A percentile compares a stretch with the other conserved stretches of the same genome.
phyloP scores from a whole-genome alignment of 1,140 invertebrate genomes.

The Meloidogyne chitwoodi region DNA sequence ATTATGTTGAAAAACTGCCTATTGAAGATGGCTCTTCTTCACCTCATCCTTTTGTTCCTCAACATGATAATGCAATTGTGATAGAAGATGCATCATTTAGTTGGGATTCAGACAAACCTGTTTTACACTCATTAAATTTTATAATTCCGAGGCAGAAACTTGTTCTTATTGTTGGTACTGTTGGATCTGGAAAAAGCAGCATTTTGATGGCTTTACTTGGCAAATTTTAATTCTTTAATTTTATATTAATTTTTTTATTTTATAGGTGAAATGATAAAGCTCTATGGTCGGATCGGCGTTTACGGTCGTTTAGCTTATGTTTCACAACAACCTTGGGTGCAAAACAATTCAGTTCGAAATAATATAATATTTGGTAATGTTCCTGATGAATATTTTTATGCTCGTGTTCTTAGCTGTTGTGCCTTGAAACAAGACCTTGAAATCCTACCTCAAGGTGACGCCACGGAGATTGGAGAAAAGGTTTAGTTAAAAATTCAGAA shows the following conservation, averaged over 20 bases:
- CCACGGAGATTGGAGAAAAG: conserved; percentile 66
- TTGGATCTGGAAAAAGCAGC: conserved; percentile 42
- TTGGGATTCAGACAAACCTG: conserved; percentile 44
- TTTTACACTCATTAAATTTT: conserved; percentile 18
- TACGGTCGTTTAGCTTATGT: conserved; percentile 67
- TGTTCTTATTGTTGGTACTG: conserved; percentile 26
- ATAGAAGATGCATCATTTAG: conserved; percentile 32
- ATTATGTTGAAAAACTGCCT: conserved; percentile 10
- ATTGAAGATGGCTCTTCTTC: conserved; percentile 1
- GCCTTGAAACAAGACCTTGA: conserved; percentile 61
- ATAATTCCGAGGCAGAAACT: neutral
- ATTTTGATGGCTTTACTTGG: conserved; percentile 30
- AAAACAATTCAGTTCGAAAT: conserved; percentile 81
- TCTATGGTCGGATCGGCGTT: conserved; percentile 27
- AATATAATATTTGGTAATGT: conserved; percentile 78
- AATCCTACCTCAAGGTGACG: conserved; percentile 63
- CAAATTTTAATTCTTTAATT: conserved; percentile 45
- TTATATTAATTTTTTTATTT: conserved; percentile 8
- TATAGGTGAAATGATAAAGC: conserved; percentile 64
- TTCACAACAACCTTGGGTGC: conserved; percentile 87
- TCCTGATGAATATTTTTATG: conserved; percentile 72
- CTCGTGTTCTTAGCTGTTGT: conserved; percentile 64
- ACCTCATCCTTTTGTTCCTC: conserved; percentile 13
- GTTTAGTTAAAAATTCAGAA: conserved; percentile 43
- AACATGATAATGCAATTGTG: conserved; percentile 24